These are phyloP conservation scores for Trisateles emortualis DNA, from an alignment of 2,888 invertebrate species.

Conservation along the genomic window DNA sequence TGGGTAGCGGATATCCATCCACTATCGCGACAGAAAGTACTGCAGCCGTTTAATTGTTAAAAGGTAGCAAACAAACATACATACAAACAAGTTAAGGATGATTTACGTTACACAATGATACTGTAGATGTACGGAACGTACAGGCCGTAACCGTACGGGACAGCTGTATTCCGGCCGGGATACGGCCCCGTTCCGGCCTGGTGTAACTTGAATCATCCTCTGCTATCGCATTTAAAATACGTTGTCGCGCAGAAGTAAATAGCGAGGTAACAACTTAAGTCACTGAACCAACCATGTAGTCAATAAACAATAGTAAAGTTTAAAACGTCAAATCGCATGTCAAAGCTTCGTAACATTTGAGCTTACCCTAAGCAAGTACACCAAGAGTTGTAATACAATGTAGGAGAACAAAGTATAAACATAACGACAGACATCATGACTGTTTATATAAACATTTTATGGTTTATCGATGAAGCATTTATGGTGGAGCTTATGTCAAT, in stretches of 20 bases:
- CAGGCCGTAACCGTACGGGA: too few relatives aligned
- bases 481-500: slow-evolving; percentile 32
- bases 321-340: neutral
- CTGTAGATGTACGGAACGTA: too few relatives aligned
- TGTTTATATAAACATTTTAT: slow-evolving; percentile 60
- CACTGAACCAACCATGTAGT: neutral
- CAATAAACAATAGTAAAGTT: neutral
- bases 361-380: slow-evolving; percentile 6
- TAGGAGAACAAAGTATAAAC: slow-evolving; percentile 29
- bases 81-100: too few relatives aligned
- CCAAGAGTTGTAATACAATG: slow-evolving; percentile 40
- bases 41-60: too few relatives aligned
- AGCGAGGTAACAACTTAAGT: too few relatives aligned
- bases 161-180: too few relatives aligned
- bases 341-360: neutral
- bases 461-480: slow-evolving; percentile 55
- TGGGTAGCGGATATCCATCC: too few relatives aligned
- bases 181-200: too few relatives aligned
- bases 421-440: slow-evolving; percentile 41
- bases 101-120: too few relatives aligned
- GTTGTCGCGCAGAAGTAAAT: neutral
- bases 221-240: neutral
- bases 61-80: too few relatives aligned
- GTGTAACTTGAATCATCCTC: too few relatives aligned
- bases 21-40: too few relatives aligned